Evolutionary conservation across 64 coral and sea anemone species (phyloP), one percentile per base, ranked within the genome.

Genomic region (Stichodactyla helianthus): DNA sequence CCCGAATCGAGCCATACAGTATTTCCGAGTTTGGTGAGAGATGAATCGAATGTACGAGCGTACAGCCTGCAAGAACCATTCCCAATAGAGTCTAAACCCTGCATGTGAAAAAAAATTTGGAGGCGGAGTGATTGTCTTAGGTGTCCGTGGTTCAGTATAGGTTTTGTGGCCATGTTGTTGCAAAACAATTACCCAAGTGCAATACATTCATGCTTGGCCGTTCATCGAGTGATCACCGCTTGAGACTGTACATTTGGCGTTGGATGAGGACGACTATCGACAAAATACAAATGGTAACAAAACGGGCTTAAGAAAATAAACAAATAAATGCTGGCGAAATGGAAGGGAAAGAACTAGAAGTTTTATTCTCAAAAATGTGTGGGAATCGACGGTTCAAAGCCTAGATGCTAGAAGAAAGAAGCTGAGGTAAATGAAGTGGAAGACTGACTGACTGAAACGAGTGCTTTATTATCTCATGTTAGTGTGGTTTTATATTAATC

Each of bases 131-230:
- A 74, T 74, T 74, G 25, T 74, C 27, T 74, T 74, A 74, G 6
- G n/a, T 74, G 10, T 74, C 68, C 68, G 68, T 23, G 68, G 20
- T 35, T 14, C 68, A 10, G 7, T 74, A n/a, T 27, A 74, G 68
- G 68, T 74, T 74, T 74, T 74, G 68, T 19, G 68, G 68, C 68
- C 68, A 27, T 74, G 68, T 74, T 27, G 27, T 74, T n/a, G 68
- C 68, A 74, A 74, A n/a, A 74, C 25, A 74, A 31, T 74, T 3
- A 74, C 23, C 68, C 25, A 23, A 31, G 68, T 13, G 27, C 4
- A 74, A 74, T 74, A 23, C 7, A 74, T 74, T 74, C 10, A 23
- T 31, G 7, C 9, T 58, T 9, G 27, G 68, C 4, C 68, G 19
- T 68, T 20, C 19, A 74, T 74, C 22, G 25, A 65, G n/a, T 74